Evolutionary conservation across 1,140 invertebrate species (phyloP).

Genomic region (Drosophila sproati): DNA sequence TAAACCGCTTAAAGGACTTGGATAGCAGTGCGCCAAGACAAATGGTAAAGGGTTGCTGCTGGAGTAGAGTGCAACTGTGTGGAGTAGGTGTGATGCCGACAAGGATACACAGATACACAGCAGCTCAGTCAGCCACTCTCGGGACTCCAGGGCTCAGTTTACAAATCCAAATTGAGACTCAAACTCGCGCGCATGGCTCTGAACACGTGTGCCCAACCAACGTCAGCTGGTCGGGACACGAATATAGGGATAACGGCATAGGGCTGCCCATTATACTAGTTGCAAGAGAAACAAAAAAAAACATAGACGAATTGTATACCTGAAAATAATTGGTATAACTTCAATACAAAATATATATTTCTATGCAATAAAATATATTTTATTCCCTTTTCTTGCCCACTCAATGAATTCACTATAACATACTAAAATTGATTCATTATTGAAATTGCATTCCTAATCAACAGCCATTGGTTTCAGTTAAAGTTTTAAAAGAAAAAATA

Average conservation of each 20-base stretch:
- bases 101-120: constrained; percentile 62
- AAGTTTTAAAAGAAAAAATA: too few species aligned
- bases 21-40: constrained; percentile 46
- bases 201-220: constrained; percentile 66
- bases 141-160: constrained; percentile 48
- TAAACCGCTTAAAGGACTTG: constrained; percentile 74
- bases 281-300: constrained; percentile 37
- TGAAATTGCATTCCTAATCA: too few species aligned
- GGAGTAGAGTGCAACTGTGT: constrained; percentile 11
- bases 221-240: constrained; percentile 63
- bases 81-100: constrained; percentile 71
- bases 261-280: constrained; percentile 1
- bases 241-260: constrained; percentile 36
- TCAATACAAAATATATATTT: too few species aligned
- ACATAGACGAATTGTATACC: constrained; percentile 31
- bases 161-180: constrained; percentile 76
- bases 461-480: too few species aligned
- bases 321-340: not conserved
- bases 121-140: constrained; percentile 24
- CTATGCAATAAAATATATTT: too few species aligned
- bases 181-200: constrained; percentile 59
- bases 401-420: too few species aligned
- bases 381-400: too few species aligned
- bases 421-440: too few species aligned
- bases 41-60: constrained; percentile 63